phyloP scores from a whole-genome alignment of 2,113 vertebrate genomes.

The Aspidoscelis tigris region DNA sequence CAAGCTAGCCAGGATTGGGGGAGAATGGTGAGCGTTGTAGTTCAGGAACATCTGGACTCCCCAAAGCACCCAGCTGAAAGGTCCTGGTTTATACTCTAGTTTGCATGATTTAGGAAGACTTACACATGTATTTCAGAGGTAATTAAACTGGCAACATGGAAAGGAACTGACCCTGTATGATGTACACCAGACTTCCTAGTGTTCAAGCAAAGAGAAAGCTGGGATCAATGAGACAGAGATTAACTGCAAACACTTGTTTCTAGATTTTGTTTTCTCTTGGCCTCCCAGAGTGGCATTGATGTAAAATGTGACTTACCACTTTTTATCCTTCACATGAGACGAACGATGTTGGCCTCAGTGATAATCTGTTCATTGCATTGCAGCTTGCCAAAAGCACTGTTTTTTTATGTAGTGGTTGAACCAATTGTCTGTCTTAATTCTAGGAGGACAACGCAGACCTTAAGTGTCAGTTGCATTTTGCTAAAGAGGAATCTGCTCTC shows the following conservation, averaged over 20 bases:
- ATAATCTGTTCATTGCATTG: neutral
- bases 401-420: fast-evolving
- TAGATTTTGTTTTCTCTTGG: no score
- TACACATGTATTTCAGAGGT: neutral
- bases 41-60: no score
- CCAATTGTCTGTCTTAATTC: neutral
- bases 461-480: constrained; percentile 97
- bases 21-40: no score
- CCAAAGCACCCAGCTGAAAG: no score
- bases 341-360: neutral
- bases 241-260: neutral
- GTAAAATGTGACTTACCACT: neutral
- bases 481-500: constrained; percentile 95
- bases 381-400: neutral
- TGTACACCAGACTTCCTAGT: neutral
- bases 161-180: neutral
- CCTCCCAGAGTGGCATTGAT: neutral
- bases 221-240: neutral
- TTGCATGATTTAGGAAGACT: neutral
- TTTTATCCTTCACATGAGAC: neutral
- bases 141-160: neutral
- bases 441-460: constrained; percentile 96
- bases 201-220: neutral
- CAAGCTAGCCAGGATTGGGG: no score
- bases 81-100: no score